Evolutionary conservation across 2,888 invertebrate species (phyloP).

Genomic region (Fissipunctia ypsillon): DNA sequence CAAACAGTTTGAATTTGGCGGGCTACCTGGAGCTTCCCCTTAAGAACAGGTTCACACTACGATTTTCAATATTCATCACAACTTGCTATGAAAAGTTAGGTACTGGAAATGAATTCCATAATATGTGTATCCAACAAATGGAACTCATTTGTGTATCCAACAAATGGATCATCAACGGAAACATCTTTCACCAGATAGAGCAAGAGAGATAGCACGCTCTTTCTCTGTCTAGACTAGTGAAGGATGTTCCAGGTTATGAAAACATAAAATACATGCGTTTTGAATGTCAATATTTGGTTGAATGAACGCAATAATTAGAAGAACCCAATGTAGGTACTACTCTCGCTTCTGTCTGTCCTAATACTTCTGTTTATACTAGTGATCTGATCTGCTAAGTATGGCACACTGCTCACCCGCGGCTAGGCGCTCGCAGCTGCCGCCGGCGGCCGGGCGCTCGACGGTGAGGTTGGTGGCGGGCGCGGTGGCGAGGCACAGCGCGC

Average conservation of each 20-base stretch:
- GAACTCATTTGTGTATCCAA: too few species aligned
- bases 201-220: neutral
- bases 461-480: slow-evolving; percentile 27
- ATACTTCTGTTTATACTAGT: neutral
- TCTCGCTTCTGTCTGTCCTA: neutral
- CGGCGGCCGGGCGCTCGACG: slow-evolving; percentile 30
- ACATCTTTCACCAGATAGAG: too few species aligned
- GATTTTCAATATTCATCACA: too few species aligned
- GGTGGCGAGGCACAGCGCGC: slow-evolving; percentile 60
- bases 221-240: neutral
- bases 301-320: neutral
- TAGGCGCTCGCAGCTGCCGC: slow-evolving; percentile 50
- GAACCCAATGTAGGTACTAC: neutral
- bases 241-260: neutral
- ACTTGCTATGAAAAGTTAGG: too few species aligned
- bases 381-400: neutral
- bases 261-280: neutral
- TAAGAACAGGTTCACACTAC: too few species aligned
- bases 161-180: too few species aligned
- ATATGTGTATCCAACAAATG: too few species aligned
- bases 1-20: too few species aligned
- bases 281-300: neutral
- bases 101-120: too few species aligned
- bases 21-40: too few species aligned
- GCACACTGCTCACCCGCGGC: slow-evolving; percentile 36